Percentiles rank a stretch among this genome's conserved stretches.
These are phyloP conservation scores for Heliconius nattereri DNA, from an alignment of 1,140 invertebrate species.

Conservation along the genomic window DNA sequence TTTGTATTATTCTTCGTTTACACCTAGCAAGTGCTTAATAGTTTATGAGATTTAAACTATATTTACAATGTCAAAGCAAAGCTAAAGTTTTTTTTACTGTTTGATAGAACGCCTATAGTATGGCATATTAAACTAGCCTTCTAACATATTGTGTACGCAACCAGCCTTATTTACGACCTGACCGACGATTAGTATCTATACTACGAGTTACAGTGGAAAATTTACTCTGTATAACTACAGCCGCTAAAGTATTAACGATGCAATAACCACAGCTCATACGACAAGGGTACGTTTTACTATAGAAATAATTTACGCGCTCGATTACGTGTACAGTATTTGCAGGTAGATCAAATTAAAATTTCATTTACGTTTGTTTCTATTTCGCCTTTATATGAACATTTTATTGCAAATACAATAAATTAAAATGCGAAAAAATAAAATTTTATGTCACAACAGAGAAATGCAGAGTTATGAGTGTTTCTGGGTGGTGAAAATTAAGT, in stretches of 20 bases:
- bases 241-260: constrained; percentile 11
- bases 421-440: constrained; percentile 39
- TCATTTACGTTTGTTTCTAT: not conserved
- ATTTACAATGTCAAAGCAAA: not conserved
- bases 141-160: not conserved
- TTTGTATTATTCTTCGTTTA: no score
- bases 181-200: constrained; percentile 12
- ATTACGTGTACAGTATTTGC: not conserved
- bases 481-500: not conserved
- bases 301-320: constrained; percentile 1
- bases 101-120: not conserved
- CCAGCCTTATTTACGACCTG: not conserved
- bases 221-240: constrained; percentile 7
- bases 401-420: constrained; percentile 40
- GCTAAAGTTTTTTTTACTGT: no score
- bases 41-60: no score
- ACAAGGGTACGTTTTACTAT: constrained; percentile 12
- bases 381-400: not conserved
- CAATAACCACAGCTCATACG: constrained; percentile 2
- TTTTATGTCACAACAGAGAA: constrained; percentile 8
- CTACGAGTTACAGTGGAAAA: constrained; percentile 5
- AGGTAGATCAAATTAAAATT: not conserved
- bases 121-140: not conserved
- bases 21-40: no score
- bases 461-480: not conserved